Evolutionary conservation across 2,888 invertebrate genomes (phyloP).

Genomic region (Physocephala rufipes): DNA sequence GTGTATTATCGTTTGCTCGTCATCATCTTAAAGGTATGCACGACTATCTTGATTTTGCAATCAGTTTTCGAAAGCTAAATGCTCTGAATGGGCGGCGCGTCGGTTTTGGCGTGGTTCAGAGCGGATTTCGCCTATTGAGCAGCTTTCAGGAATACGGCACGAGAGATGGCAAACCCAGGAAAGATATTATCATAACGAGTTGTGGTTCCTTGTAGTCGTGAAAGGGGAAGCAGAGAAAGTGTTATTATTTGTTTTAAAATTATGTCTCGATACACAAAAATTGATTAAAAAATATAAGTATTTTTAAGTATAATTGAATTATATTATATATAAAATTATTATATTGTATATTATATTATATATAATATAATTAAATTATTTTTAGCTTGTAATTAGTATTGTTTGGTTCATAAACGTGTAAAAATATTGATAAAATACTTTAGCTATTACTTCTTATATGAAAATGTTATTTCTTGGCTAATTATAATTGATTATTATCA

Average conservation of each 20-base stretch:
- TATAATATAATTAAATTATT: too few species aligned
- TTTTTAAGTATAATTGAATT: too few species aligned
- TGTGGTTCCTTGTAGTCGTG: neutral
- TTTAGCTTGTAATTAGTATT: too few species aligned
- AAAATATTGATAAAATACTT: too few species aligned
- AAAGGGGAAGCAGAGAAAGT: neutral
- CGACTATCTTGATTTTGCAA: conserved; percentile 54
- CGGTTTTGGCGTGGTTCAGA: conserved; percentile 58
- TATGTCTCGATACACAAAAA: too few species aligned
- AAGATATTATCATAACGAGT: neutral
- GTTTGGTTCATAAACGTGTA: too few species aligned
- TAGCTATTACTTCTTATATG: too few species aligned
- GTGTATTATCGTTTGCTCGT: conserved; percentile 58
- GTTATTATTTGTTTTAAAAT: neutral
- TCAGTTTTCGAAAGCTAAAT: conserved; percentile 60
- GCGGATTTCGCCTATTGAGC: neutral
- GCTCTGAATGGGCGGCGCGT: conserved; percentile 60
- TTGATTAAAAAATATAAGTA: too few species aligned
- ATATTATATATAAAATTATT: too few species aligned
- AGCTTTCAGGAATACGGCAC: conserved; percentile 2
- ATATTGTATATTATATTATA: too few species aligned
- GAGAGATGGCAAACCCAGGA: neutral
- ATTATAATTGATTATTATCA: too few species aligned
- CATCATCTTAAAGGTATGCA: conserved; percentile 54
- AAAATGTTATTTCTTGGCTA: too few species aligned